Percentiles rank a stretch among this genome's conserved stretches.
Conservation (phyloP, 2,888 invertebrate genomes). For the Drosophila borborema region DNA sequence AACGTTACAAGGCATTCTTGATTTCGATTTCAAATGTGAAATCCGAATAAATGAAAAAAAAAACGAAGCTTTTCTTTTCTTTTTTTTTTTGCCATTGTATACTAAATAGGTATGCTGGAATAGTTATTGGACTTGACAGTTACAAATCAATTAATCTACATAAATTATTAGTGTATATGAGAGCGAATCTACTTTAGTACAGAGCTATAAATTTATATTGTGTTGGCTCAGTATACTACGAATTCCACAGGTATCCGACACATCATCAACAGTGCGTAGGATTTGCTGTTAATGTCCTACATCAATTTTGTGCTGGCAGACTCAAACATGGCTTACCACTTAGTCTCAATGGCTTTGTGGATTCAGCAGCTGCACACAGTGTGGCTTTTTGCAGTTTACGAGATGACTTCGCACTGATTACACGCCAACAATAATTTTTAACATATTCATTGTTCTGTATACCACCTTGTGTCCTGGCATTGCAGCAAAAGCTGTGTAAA, state of each 20-base stretch:
- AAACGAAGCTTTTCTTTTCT: not conserved
- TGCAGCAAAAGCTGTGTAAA: slow-evolving; percentile 30
- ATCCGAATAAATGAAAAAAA: not conserved
- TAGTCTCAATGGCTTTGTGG: slow-evolving; percentile 16
- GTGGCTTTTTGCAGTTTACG: slow-evolving; percentile 53
- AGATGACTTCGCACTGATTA: slow-evolving; percentile 69
- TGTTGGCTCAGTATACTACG: slow-evolving; percentile 36
- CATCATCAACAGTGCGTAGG: slow-evolving; percentile 59
- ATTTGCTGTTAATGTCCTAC: slow-evolving; percentile 50
- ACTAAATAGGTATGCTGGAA: slow-evolving; percentile 34
- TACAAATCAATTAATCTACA: slow-evolving; percentile 3
- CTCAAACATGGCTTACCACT: slow-evolving; percentile 28
- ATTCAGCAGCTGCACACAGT: not conserved
- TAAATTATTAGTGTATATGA: not conserved
- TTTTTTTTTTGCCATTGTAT: not conserved
- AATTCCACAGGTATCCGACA: slow-evolving; percentile 19
- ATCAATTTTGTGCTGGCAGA: slow-evolving; percentile 30
- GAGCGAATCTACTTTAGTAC: not conserved
- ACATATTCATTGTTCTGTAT: slow-evolving; percentile 44
- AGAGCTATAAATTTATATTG: slow-evolving; percentile 53
- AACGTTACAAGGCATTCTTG: not conserved
- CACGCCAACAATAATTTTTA: slow-evolving; percentile 60
- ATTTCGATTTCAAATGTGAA: not conserved
- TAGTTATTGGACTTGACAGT: slow-evolving; percentile 1
- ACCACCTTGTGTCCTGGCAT: slow-evolving; percentile 36